Percentiles rank a stretch among this genome's conserved stretches.
Conservation (phyloP, 2,113 vertebrate genomes). For the Mungos mungo region DNA sequence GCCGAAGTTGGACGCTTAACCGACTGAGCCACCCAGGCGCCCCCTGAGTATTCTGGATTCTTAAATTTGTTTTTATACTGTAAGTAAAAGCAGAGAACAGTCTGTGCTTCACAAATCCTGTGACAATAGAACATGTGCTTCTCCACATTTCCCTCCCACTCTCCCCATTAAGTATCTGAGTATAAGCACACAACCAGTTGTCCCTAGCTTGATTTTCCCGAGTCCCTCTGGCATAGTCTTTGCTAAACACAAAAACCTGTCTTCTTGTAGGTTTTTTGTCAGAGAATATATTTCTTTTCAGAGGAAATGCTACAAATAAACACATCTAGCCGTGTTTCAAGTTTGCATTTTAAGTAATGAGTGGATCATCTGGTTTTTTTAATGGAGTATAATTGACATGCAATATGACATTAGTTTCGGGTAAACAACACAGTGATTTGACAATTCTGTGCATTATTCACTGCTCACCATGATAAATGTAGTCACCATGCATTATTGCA, state of each 20-base stretch:
- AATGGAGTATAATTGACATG: not conserved
- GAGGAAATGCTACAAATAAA: not conserved
- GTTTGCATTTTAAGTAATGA: not conserved
- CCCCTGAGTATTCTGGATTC: not conserved
- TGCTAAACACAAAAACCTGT: not conserved
- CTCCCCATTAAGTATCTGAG: no score
- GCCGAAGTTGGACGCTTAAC: no score
- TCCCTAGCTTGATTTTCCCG: not conserved
- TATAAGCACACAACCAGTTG: not conserved
- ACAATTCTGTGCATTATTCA: not conserved
- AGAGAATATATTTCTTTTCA: not conserved
- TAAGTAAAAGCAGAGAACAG: not conserved
- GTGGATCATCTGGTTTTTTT: not conserved
- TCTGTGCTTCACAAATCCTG: not conserved
- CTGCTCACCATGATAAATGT: not conserved
- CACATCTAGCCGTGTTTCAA: not conserved
- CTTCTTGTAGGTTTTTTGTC: not conserved
- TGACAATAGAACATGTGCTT: not conserved
- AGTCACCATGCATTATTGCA: not conserved
- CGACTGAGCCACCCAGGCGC: no score
- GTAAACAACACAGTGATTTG: not conserved
- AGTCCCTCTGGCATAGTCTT: not conserved
- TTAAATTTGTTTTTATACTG: not conserved
- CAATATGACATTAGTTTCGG: not conserved
- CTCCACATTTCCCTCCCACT: not conserved